Evolutionary conservation across 2,888 invertebrate species (phyloP).

Genomic region (Spilarctia lutea): DNA sequence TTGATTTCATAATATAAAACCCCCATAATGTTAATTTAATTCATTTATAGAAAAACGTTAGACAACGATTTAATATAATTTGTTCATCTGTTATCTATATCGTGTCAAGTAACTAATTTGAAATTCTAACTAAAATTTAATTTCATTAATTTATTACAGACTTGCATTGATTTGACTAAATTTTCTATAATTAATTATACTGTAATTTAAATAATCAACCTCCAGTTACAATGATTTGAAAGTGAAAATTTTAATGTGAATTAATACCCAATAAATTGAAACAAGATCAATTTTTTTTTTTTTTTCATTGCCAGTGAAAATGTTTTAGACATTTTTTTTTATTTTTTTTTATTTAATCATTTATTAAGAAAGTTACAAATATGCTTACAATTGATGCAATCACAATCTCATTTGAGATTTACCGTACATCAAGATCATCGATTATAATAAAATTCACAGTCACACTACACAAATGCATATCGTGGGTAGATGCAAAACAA

Average conservation of each 20-base stretch:
- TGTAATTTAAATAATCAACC: neutral
- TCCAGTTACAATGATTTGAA: neutral
- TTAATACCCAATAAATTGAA: neutral
- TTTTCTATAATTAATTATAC: neutral
- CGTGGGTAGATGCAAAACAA: no score
- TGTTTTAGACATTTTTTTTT: no score
- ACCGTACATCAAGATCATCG: no score
- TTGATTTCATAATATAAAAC: neutral
- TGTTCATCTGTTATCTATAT: neutral
- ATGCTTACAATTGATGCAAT: no score
- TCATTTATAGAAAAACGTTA: neutral
- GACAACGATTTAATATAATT: neutral
- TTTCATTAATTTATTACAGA: neutral
- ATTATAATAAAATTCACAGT: no score
- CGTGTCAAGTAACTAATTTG: slow-evolving; percentile 2
- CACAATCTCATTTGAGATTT: no score
- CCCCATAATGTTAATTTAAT: neutral
- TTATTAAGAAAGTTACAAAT: no score
- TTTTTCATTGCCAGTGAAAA: no score
- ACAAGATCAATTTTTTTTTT: neutral
- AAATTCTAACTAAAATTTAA: neutral
- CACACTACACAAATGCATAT: no score
- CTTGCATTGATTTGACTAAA: neutral
- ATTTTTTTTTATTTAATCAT: no score
- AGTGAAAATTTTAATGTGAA: neutral